phyloP scores from a whole-genome alignment of 35 echinoderm and acorn worm genomes.

The Holothuria glaberrima region DNA sequence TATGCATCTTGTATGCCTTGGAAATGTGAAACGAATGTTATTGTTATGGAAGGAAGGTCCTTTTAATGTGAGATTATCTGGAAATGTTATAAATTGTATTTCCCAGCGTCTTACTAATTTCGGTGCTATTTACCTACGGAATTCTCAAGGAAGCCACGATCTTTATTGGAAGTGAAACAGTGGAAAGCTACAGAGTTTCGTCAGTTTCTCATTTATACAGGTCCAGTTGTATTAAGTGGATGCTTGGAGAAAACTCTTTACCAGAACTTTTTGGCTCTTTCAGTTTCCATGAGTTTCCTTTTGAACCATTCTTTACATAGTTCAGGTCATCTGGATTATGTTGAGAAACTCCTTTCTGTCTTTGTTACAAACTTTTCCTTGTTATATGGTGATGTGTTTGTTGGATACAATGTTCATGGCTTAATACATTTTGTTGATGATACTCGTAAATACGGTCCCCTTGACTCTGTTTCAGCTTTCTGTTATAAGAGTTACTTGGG shows the following conservation, averaged over 20 bases:
- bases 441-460: conserved; percentile 38
- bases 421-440: conserved; percentile 59
- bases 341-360: conserved; percentile 31
- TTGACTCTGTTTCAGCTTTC: conserved; percentile 68
- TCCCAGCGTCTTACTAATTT: conserved; percentile 46
- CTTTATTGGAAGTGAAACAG: conserved; percentile 53
- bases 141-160: conserved; percentile 41
- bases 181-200: conserved; percentile 83
- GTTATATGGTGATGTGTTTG: conserved; percentile 46
- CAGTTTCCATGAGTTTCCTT: conserved; percentile 50
- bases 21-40: conserved; percentile 58
- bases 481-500: conserved; percentile 63
- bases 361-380: conserved; percentile 52
- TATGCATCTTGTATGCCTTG: conserved; percentile 80
- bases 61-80: background rate
- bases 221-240: conserved; percentile 42
- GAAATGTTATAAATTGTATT: conserved; percentile 14
- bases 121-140: conserved; percentile 29
- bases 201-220: conserved; percentile 71
- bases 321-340: conserved; percentile 50
- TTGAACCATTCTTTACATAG: conserved; percentile 46
- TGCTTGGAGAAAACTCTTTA: conserved; percentile 36
- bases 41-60: conserved; percentile 66
- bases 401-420: conserved; percentile 27
- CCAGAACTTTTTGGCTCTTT: conserved; percentile 55